phyloP scores from a whole-genome alignment of 2,113 vertebrate species.

The Anseranas semipalmata region DNA sequence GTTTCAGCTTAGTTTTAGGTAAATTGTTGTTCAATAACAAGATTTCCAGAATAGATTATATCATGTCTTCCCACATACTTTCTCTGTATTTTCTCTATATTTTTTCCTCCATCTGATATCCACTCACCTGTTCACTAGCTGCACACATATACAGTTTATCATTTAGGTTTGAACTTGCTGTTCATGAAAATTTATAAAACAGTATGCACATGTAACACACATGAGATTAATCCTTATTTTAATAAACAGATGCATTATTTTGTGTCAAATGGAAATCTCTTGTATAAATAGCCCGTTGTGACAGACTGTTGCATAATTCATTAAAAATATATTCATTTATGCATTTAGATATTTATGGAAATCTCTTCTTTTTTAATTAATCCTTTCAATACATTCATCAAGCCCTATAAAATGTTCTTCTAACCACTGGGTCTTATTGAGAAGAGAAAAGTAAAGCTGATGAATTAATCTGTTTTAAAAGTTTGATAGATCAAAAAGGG shows the following conservation, averaged over 20 bases:
- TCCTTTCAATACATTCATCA: background rate
- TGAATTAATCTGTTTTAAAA: background rate
- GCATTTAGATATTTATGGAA: conserved; percentile 29
- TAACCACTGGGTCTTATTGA: background rate
- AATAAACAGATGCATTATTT: conserved; percentile 9
- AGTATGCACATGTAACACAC: background rate
- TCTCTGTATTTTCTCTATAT: background rate
- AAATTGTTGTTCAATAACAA: background rate
- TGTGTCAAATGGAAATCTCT: conserved; percentile 17
- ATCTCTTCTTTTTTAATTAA: conserved; percentile 22
- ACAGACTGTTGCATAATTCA: conserved; percentile 29
- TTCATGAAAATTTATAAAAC: background rate
- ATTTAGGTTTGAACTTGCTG: background rate
- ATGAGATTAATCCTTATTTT: background rate
- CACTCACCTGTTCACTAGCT: background rate
- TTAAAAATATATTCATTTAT: conserved; percentile 16
- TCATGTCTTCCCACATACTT: background rate
- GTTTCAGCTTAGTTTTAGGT: background rate
- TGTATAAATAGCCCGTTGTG: conserved; percentile 23
- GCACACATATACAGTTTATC: background rate
- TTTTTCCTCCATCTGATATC: background rate
- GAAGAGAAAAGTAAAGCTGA: background rate
- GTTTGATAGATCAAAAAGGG: background rate
- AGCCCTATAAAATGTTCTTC: background rate
- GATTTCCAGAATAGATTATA: background rate